Evolutionary conservation across 2,797 vertebrate genomes (phyloP), one percentile per base, ranked within the genome.

Genomic region (Gallinago stenura): DNA sequence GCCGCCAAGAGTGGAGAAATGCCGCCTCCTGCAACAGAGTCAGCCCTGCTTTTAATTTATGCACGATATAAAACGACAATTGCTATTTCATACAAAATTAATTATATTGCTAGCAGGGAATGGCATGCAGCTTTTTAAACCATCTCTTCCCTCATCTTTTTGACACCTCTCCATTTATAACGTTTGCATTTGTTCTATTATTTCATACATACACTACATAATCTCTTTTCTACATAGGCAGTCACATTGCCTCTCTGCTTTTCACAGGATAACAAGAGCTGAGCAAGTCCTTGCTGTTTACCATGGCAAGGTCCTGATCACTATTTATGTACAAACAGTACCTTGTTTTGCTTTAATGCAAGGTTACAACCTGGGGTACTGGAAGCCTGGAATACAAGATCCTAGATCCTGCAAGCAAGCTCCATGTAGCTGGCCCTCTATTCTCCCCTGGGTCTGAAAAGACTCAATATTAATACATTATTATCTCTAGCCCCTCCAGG

Each of bases 1-100:
- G 97, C 98, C 95, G 98, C 78, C 53, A 76, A 20, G 3, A 31
- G 12, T 8, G 35, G 20, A 87, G 87, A 97, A 97, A 31, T 62
- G 76, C 70, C 54, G 13, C 87, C 83, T n/a, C 89, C 24, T 7
- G 66, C 46, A 28, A 41, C 64, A 80, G 17, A 72, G 4, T 16
- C 8, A 71, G 62, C 50, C 53, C 57, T 1, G 77, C 73, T 83
- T 75, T 7, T 7, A 57, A 84, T 81, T 57, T 14, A 39, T 0
- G 22, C 85, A n/a, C 45, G 3, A 39, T 10, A 66, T 9, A 61
- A 89, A 87, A 61, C 3, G 37, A 70, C 58, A 46, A 72, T 6
- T 21, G 66, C 48, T n/a, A 7, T 70, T 79, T 56, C 70, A 82
- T 17, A 88, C 58, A 46, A 70, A 88, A 79, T 45, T 66, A 61